Evolutionary conservation across 2,113 vertebrate genomes (phyloP).

Genomic region (Oryzias curvinotus): DNA sequence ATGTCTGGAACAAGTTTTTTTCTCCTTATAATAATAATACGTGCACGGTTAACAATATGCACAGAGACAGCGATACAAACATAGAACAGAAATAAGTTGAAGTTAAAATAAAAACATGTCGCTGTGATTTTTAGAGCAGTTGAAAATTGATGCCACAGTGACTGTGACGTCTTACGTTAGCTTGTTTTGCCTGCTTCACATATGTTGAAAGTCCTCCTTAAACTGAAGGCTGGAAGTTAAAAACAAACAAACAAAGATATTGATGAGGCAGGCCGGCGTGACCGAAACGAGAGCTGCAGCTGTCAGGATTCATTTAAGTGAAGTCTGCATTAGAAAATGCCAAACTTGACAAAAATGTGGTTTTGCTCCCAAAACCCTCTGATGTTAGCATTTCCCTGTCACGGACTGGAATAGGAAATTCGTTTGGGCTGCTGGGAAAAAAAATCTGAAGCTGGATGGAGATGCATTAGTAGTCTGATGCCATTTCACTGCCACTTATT

Average conservation of each 20-base stretch:
- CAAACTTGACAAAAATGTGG: too few relatives aligned
- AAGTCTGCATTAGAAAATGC: too few relatives aligned
- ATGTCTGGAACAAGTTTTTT: not conserved
- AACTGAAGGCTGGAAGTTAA: too few relatives aligned
- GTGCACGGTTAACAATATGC: not conserved
- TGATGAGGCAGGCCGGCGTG: not conserved
- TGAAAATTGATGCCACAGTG: not conserved
- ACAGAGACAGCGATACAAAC: not conserved
- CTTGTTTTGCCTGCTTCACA: constrained; percentile 13
- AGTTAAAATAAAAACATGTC: not conserved
- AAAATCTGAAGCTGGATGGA: too few relatives aligned
- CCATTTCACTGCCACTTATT: too few relatives aligned
- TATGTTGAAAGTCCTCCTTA: too few relatives aligned
- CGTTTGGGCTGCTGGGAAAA: too few relatives aligned
- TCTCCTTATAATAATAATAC: not conserved
- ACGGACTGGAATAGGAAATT: too few relatives aligned
- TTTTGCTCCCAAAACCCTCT: too few relatives aligned
- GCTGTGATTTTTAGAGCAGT: not conserved
- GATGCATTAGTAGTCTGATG: too few relatives aligned
- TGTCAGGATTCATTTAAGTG: not conserved
- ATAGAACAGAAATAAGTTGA: not conserved
- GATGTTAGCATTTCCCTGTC: too few relatives aligned
- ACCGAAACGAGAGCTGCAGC: not conserved
- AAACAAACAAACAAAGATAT: not conserved
- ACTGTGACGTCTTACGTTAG: not conserved